Evolutionary conservation across 1,140 invertebrate genomes (phyloP).

Genomic region (Drosophila orena): DNA sequence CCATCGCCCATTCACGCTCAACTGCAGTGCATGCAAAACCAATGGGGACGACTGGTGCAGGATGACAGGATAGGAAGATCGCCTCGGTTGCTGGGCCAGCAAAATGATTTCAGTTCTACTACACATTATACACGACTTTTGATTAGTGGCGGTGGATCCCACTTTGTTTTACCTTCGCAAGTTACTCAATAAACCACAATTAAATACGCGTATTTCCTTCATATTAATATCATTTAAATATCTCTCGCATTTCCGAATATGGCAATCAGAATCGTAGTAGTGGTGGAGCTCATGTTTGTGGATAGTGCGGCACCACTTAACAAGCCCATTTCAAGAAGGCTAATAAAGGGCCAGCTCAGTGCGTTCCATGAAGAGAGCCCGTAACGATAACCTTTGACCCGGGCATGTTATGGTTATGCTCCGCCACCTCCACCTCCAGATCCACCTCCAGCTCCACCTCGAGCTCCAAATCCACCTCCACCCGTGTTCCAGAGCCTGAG

Average conservation of each 20-base stretch:
- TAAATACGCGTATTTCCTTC: background rate
- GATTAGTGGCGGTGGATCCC: background rate
- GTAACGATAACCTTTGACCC: conserved; percentile 66
- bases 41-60: background rate
- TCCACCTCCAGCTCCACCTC: too few relatives aligned
- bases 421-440: background rate
- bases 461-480: background rate
- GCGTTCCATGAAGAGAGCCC: conserved; percentile 15
- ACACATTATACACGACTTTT: background rate
- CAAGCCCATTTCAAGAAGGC: conserved; percentile 17
- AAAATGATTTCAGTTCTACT: background rate
- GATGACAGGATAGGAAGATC: background rate
- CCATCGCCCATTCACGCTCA: conserved; percentile 10
- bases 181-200: conserved; percentile 6
- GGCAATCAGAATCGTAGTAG: conserved; percentile 73
- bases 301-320: conserved; percentile 23
- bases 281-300: conserved; percentile 60
- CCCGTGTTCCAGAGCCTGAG: background rate
- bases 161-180: conserved; percentile 5
- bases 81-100: conserved; percentile 17
- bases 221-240: too few relatives aligned
- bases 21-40: background rate
- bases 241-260: conserved; percentile 17
- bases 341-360: conserved; percentile 42
- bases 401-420: conserved; percentile 7